Evolutionary conservation across 2,888 invertebrate genomes (phyloP), one percentile per base, ranked within the genome.

Genomic region (Lepidocyrtinus sp.): DNA sequence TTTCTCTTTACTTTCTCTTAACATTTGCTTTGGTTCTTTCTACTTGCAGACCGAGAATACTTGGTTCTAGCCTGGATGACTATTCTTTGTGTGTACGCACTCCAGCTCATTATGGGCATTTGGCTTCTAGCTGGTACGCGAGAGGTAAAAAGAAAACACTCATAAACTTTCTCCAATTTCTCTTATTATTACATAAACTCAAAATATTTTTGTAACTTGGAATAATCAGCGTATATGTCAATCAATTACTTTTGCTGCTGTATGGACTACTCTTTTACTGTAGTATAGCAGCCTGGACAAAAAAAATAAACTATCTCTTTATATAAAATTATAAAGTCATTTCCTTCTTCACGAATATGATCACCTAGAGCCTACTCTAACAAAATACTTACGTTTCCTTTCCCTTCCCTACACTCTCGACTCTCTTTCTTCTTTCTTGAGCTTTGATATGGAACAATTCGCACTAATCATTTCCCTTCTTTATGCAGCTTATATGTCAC

Each of bases 91-190:
- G 84, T 84, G 27, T 84, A 84, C 78, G 83, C 83, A 62, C 75
- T 83, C 27, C 84, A 84, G 69, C 67, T 84, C 26, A 81, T 84
- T 25, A 84, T 84, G 84, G 84, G 82, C 21, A 80, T 84, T 65
- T 84, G 84, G 84, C 79, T 84, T 55, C 68, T 84, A 9, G 83
- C 84, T 59, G 83, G 82, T 67, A 84, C 84, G 64, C 70, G 84
- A 82, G 84, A 84, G 80, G 84, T 83, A 77, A 83, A 7, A 24
- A 55, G 5, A 7, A n/a, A n/a, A n/a, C 5, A 12, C 36, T 36
- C 36, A 36, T 36, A 36, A 17, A 55, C 9, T 2, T 55, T 9
- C 17, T 55, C 17, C n/a, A 12, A 12, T 55, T 7, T 15, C 55
- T 55, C 55, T 15, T n/a, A 55, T n/a, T 55, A 55, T 55, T 55